Conservation (phyloP, 1,140 invertebrate genomes). For the Drosophila hydei region DNA sequence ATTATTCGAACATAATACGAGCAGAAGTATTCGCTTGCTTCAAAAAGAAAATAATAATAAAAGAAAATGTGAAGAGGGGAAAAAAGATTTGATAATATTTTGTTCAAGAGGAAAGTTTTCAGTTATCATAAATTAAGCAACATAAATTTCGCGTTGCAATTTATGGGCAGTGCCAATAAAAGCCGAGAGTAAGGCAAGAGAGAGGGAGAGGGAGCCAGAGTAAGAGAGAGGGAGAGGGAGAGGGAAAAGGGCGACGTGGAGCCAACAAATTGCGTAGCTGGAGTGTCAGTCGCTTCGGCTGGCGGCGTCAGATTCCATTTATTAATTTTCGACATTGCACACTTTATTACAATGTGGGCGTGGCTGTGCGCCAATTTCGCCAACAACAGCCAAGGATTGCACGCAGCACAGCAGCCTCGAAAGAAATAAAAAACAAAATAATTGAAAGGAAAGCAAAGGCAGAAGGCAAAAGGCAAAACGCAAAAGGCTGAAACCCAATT, state of each 20-base stretch:
- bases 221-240: not conserved
- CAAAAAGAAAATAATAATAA: too few species aligned
- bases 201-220: too few species aligned
- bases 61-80: too few species aligned
- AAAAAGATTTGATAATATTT: slow-evolving; percentile 1
- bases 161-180: slow-evolving; percentile 64
- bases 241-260: slow-evolving; percentile 15
- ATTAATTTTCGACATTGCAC: slow-evolving; percentile 74
- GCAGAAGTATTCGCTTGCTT: too few species aligned
- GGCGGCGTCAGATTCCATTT: slow-evolving; percentile 54
- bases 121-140: slow-evolving; percentile 45
- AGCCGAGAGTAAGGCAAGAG: slow-evolving; percentile 12
- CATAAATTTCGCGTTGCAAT: slow-evolving; percentile 52
- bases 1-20: too few species aligned
- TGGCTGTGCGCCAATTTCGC: slow-evolving; percentile 50
- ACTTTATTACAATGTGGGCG: slow-evolving; percentile 56
- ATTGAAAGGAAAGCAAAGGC: slow-evolving; percentile 3
- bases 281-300: slow-evolving; percentile 27
- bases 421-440: not conserved
- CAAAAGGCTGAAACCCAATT: slow-evolving; percentile 31
- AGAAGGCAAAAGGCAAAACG: not conserved
- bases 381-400: slow-evolving; percentile 8
- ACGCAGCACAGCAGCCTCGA: slow-evolving; percentile 7
- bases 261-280: slow-evolving; percentile 41
- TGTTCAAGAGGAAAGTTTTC: slow-evolving; percentile 22